A percentile compares a stretch with the other conserved stretches of the same genome.
Conservation (phyloP, 2,113 vertebrate species). For the Mormyrus iriodes region DNA sequence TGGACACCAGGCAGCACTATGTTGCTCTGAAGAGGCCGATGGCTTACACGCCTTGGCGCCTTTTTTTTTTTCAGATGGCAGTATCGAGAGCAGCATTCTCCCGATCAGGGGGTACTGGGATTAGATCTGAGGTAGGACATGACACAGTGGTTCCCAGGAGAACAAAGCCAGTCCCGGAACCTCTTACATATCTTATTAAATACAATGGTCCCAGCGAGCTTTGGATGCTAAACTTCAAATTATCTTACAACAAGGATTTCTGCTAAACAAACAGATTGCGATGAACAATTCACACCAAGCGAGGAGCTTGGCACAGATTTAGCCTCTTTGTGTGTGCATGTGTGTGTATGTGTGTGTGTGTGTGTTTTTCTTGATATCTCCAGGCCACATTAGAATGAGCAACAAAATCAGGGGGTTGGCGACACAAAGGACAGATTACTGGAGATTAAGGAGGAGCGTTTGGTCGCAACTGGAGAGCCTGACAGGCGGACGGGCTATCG, state of each 20-base stretch:
- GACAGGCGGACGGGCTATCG: constrained; percentile 60
- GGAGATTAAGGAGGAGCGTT: constrained; percentile 19
- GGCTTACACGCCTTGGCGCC: neutral
- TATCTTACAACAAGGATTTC: neutral
- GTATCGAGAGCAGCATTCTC: neutral
- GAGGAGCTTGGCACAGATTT: constrained; percentile 4
- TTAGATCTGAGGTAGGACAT: neutral
- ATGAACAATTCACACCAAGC: neutral
- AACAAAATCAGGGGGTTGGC: constrained; percentile 30
- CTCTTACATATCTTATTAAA: neutral
- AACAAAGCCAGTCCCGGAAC: neutral
- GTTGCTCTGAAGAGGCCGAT: constrained; percentile 28
- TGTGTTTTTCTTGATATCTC: constrained; percentile 7
- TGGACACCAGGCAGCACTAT: constrained; percentile 32
- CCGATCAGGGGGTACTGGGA: neutral
- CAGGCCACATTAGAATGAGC: constrained; percentile 2
- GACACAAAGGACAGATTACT: constrained; percentile 30
- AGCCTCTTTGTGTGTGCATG: neutral
- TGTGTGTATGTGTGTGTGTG: neutral
- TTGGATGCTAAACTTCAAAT: constrained; percentile 2
- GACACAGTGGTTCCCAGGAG: neutral
- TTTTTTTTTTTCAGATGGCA: constrained; percentile 25
- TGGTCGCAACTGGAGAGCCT: constrained; percentile 12
- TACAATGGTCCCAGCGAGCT: neutral
- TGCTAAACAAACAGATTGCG: neutral